Evolutionary conservation across 1,140 invertebrate genomes (phyloP), one percentile per base, ranked within the genome.

Genomic region (Achatina immaculata): DNA sequence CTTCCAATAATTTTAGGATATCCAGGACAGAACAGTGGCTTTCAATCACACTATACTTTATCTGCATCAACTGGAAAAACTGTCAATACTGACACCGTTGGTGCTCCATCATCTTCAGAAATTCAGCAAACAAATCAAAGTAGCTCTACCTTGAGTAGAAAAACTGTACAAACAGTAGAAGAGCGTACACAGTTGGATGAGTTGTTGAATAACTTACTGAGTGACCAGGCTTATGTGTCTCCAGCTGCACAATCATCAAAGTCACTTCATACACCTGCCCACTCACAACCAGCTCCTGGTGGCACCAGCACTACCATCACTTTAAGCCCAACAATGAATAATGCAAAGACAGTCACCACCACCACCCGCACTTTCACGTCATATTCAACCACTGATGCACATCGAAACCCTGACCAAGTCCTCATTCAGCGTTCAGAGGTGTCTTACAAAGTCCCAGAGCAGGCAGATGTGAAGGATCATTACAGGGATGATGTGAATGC

Each of bases 101-200:
- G 76, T 69, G 71, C 62, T 74, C 68, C 80, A n/a, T 74, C 80
- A 68, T 71, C 58, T 36, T 78, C 72, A 34, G 78, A 74, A 36
- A 45, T 62, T 66, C 69, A 82, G 82, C 80, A 79, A 84, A 72
- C 73, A 82, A 82, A 24, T 82, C n/a, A 31, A 6, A 62, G 28
- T 34, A 28, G 21, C 28, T 16, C n/a, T 40, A 31, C 72, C 9
- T 21, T 68, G 36, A 84, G 48, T 62, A 84, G 80, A 78, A 81
- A 77, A 75, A 72, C 81, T 34, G 81, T 81, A 51, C 84, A 84
- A 45, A 81, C 86, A 11, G 72, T 86, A 16, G 85, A 90, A 21
- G 89, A 90, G 80, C 89, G 89, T 45, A 86, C 84, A 34, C 86
- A 91, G 78, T 82, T 91, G 31, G 90, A 91, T 83, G 87, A 89